Base-by-base conservation (phyloP, 2,888 invertebrate species). In the Yponomeuta plumbellus region DNA sequence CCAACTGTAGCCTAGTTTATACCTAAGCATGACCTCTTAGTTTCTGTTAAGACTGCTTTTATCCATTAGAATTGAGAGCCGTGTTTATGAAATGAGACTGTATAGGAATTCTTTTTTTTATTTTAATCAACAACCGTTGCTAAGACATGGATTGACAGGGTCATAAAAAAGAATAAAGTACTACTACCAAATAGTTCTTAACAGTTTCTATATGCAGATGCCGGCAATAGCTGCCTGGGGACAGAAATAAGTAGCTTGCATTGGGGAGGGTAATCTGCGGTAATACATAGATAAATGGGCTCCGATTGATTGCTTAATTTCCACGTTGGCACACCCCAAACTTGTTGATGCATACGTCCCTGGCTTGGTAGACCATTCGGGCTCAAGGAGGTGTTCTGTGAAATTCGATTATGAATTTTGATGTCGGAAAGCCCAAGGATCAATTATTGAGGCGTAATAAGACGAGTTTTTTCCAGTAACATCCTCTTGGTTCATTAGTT, bases 331-430 rank as follows among this genome's bases (percentile, higher is more conserved):
- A 5, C 26, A 26, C 5, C 3, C 26, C 5, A 5, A 4, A 26
- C 26, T 26, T 26, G 8, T 5, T 34, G 34, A 34, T 58, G 11
- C n/a, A 58, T 58, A 58, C 58, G 22, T 11, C 13, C 20, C 58
- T 21, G 58, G n/a, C 22, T 11, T 21, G 2, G 20, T 10, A 20
- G 11, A 20, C 22, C 58, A 58, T 21, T 21, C 58, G 4, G 11
- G 6, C 11, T 23, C 26, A 26, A 61, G 61, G n/a, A 23, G 22
- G n/a, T n/a, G 11, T 63, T 22, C 63, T 20, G 23, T 39, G 44
- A 44, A 44, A 63, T 63, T 22, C 10, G 4, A 44, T 61, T 63
- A 63, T 63, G 11, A 63, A 63, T 63, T 63, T 63, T 63, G 63
- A 63, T 63, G 40, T 11, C 23, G n/a, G 20, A 63, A 63, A 39